Evolutionary conservation across 2,888 invertebrate species (phyloP).

Genomic region (Aleiodes testaceus): DNA sequence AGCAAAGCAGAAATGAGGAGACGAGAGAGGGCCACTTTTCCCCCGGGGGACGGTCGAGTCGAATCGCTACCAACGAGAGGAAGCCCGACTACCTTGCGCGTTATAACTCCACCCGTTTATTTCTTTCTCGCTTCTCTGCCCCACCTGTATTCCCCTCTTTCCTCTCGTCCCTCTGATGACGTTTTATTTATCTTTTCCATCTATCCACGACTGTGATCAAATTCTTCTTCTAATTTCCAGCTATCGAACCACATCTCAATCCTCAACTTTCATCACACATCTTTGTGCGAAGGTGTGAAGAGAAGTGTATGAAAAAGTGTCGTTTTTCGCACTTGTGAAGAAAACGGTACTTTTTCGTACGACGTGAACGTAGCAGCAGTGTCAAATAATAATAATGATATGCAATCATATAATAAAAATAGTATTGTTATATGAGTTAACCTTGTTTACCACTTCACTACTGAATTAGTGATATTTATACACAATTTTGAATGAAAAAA

Average conservation of each 20-base stretch:
- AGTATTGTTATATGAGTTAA: too few relatives aligned
- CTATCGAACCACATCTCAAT: constrained; percentile 66
- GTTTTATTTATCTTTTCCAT: constrained; percentile 41
- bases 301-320: too few relatives aligned
- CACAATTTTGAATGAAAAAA: too few relatives aligned
- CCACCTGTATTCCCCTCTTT: constrained; percentile 44
- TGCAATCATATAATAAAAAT: too few relatives aligned
- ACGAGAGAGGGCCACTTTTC: constrained; percentile 47
- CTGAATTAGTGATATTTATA: too few relatives aligned
- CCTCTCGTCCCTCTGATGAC: constrained; percentile 37
- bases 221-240: constrained; percentile 67
- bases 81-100: constrained; percentile 50
- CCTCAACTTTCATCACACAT: constrained; percentile 58
- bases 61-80: constrained; percentile 54
- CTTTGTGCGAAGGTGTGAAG: too few relatives aligned
- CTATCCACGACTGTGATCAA: constrained; percentile 45
- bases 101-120: constrained; percentile 47
- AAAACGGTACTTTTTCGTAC: too few relatives aligned
- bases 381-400: too few relatives aligned
- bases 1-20: constrained; percentile 46
- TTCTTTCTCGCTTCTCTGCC: constrained; percentile 40
- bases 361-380: too few relatives aligned
- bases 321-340: too few relatives aligned
- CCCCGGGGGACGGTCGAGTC: constrained; percentile 53
- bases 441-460: too few relatives aligned